Conservation (phyloP, 2,797 vertebrate species). For the Rhinogobio ventralis region DNA sequence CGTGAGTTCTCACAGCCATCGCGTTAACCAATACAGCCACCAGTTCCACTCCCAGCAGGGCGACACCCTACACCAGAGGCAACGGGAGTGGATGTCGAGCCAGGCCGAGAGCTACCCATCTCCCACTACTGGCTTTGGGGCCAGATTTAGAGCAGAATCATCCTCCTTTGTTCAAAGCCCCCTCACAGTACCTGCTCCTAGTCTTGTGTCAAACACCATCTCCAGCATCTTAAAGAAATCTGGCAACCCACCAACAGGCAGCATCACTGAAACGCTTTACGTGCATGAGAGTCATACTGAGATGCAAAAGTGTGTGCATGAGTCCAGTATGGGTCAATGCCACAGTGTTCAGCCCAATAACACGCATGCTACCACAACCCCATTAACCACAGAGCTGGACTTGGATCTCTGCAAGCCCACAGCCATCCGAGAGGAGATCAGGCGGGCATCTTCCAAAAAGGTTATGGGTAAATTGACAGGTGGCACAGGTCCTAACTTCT, state of each 20-base stretch:
- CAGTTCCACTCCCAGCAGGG: constrained; percentile 72
- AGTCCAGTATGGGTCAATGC: constrained; percentile 73
- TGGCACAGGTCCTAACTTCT: constrained; percentile 84
- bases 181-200: constrained; percentile 68
- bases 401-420: constrained; percentile 81
- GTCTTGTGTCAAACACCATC: constrained; percentile 68
- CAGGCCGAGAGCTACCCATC: constrained; percentile 69
- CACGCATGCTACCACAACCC: constrained; percentile 81
- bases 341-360: constrained; percentile 69
- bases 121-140: constrained; percentile 64
- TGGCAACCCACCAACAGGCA: constrained; percentile 56
- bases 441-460: constrained; percentile 79
- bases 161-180: constrained; percentile 74
- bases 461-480: constrained; percentile 79
- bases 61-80: constrained; percentile 52
- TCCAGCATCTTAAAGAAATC: constrained; percentile 68
- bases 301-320: constrained; percentile 85
- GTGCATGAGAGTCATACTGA: constrained; percentile 71
- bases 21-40: constrained; percentile 71
- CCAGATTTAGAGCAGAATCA: constrained; percentile 75
- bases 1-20: constrained; percentile 76
- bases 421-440: constrained; percentile 85
- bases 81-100: constrained; percentile 69
- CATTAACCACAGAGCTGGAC: constrained; percentile 79
- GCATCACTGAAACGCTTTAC: constrained; percentile 70